Conservation (phyloP, 2,113 vertebrate genomes). For the Penelope pileata region DNA sequence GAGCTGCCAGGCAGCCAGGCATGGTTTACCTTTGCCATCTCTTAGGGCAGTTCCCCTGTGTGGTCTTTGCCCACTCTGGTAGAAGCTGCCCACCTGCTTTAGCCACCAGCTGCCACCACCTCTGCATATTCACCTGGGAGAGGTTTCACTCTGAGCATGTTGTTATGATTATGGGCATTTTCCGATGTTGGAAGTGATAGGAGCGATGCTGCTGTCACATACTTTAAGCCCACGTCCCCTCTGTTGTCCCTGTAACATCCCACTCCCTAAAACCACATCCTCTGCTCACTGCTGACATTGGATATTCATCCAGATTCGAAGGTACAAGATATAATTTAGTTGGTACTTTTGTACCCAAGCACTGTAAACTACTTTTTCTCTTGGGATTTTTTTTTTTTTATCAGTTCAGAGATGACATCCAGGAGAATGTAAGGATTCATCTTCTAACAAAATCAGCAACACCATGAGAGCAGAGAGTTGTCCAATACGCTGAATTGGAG, state of each 20-base stretch:
- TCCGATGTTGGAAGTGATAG: background rate
- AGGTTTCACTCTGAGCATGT: background rate
- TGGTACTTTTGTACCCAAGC: background rate
- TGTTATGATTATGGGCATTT: background rate
- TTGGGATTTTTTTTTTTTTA: background rate
- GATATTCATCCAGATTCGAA: background rate
- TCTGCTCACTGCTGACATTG: background rate
- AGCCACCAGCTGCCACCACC: background rate
- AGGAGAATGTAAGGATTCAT: background rate
- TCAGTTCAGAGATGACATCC: background rate
- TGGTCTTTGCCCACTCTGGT: background rate
- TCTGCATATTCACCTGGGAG: background rate
- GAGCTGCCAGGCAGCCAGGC: background rate
- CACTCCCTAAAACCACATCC: background rate
- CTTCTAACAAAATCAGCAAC: background rate
- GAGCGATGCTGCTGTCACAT: background rate
- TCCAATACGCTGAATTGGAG: background rate
- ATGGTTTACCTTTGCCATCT: background rate
- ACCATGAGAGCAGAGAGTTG: background rate
- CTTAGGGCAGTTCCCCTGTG: background rate
- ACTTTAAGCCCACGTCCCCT: background rate
- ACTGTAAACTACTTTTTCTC: background rate
- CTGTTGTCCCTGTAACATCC: background rate
- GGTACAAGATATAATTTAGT: background rate
- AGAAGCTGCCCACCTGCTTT: background rate